These are phyloP conservation scores for Drosophila truncata DNA, from an alignment of 1,140 invertebrate species.

Conservation along the genomic window DNA sequence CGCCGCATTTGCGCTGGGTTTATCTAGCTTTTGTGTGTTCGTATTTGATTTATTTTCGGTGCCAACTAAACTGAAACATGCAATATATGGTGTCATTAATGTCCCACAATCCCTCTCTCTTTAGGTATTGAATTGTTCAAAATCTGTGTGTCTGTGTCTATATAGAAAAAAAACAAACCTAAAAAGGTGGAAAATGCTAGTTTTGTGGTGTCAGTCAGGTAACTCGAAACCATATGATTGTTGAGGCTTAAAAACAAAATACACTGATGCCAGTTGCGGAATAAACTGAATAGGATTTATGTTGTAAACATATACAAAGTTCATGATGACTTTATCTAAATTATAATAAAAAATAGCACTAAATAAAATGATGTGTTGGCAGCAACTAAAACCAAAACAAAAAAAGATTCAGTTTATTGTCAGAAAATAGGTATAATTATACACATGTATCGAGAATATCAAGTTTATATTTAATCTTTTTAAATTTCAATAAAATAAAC, in stretches of 20 bases:
- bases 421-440: too few relatives aligned
- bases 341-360: neutral
- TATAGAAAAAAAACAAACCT: neutral
- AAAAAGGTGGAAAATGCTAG: neutral
- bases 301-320: neutral
- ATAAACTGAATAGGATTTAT: neutral
- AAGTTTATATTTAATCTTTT: neutral
- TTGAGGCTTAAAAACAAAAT: slow-evolving; percentile 29
- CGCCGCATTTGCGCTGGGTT: slow-evolving; percentile 31
- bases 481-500: neutral
- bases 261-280: too few relatives aligned
- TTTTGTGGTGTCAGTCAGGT: slow-evolving; percentile 30
- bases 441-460: neutral
- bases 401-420: neutral
- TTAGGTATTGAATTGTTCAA: neutral
- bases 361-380: neutral
- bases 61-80: slow-evolving; percentile 57
- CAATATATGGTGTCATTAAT: slow-evolving; percentile 61
- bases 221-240: slow-evolving; percentile 20
- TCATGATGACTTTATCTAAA: slow-evolving; percentile 11
- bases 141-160: neutral
- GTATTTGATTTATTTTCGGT: slow-evolving; percentile 74
- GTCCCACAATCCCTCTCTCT: neutral
- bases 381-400: neutral
- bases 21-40: slow-evolving; percentile 41